Base-by-base conservation (phyloP, 1,140 invertebrate species). In the Schlechtendalia chinensis region DNA sequence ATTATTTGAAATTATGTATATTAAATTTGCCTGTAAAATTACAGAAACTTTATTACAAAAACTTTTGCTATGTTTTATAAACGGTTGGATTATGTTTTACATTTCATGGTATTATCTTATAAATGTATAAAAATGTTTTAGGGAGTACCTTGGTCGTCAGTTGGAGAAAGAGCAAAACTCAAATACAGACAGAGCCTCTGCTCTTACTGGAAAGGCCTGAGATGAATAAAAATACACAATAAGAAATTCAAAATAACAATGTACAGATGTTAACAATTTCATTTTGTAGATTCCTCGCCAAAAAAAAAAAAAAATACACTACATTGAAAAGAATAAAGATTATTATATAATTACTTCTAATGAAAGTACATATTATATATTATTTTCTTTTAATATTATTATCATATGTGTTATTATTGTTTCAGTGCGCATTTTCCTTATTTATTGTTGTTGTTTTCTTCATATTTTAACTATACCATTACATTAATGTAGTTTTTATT, bases 141-240 rank as follows among this genome's bases (percentile, higher is more conserved):
- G 94, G 94, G 96, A 98, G 86, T 99, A 98, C 86, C 89, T 98
- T 77, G 96, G 96, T 82, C 95, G 96, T 84, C 96, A 98, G 86
- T 86, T 99, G 84, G 95, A 97, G 85, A 95, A 96, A 85, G 94
- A 96, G 84, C 90, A 92, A 83, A 90, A 50, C 32, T 72, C 81
- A 17, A 58, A 58, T 19, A 77, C 22, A 19, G 54, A 71, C n/a
- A 54, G 65, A 79, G 61, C 74, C 32, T 45, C 75, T n/a, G 58
- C 75, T 19, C 75, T 79, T 79, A 50, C 75, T 27, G 75, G 75
- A 79, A 79, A 79, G 47, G 75, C 75, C 45, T 79, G 27, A 63
- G 59, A 47, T 45, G 24, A 61, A 14, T 24, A 61, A 11, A 59
- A 77, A 61, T 71, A 50, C 6, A 71, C 16, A 11, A 69, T 10